Conservation (phyloP, 2,113 vertebrate genomes). For the Ptilonorhynchus violaceus region DNA sequence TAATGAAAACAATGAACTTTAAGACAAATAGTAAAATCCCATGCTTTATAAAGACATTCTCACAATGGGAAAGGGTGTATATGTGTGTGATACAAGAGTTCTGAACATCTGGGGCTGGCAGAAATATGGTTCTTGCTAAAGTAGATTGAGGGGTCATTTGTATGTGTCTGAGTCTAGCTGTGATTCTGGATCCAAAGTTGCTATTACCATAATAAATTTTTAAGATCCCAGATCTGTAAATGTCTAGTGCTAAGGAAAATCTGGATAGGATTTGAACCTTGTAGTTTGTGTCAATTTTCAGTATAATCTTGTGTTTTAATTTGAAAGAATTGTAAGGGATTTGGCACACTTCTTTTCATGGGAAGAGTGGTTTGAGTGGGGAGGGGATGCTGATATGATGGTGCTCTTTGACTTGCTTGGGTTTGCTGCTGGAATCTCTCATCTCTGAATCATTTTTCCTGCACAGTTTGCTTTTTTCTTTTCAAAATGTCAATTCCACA, state of each 20-base stretch:
- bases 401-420: background rate
- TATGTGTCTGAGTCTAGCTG: background rate
- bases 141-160: background rate
- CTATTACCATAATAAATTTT: background rate
- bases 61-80: background rate
- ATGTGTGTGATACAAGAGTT: background rate
- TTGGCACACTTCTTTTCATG: background rate
- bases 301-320: background rate
- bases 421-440: background rate
- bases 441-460: background rate
- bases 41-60: background rate
- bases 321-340: background rate
- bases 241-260: background rate
- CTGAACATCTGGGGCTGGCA: background rate
- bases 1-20: background rate
- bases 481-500: background rate
- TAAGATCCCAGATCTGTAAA: background rate
- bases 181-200: background rate
- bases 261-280: background rate
- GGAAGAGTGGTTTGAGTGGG: background rate
- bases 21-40: background rate
- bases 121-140: background rate
- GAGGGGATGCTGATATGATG: background rate
- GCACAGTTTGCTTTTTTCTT: background rate
- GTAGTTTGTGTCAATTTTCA: background rate